These are phyloP conservation scores for Struthidea cinerea DNA, from an alignment of 2,113 vertebrate genomes.

Conservation along the genomic window DNA sequence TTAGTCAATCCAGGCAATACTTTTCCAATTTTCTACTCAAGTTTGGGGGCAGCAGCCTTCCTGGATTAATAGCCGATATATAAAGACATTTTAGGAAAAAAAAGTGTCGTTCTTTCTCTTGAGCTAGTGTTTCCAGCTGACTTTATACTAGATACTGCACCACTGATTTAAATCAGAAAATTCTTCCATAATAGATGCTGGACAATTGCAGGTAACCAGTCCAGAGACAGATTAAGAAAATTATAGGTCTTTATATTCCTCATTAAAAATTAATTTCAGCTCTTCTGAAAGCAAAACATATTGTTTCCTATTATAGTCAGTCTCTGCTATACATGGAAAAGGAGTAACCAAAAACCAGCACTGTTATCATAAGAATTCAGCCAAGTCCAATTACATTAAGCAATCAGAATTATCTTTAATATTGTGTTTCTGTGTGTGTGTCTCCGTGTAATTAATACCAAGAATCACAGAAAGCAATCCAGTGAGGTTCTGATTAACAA, in stretches of 20 bases:
- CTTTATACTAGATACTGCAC: neutral
- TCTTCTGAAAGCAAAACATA: neutral
- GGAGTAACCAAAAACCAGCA: neutral
- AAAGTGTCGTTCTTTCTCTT: neutral
- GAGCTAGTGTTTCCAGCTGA: neutral
- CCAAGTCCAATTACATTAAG: neutral
- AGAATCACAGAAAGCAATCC: neutral
- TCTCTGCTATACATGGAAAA: neutral
- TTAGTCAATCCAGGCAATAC: neutral
- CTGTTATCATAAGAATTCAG: neutral
- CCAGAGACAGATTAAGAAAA: neutral
- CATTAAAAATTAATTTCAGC: neutral
- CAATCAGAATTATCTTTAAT: neutral
- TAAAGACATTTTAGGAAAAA: neutral
- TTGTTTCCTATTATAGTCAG: neutral
- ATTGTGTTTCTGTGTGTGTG: neutral
- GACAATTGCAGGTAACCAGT: neutral
- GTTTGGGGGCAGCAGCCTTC: neutral
- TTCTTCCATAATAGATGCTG: neutral
- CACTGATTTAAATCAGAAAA: neutral
- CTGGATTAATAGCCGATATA: neutral
- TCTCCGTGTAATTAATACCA: neutral
- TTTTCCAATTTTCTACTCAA: neutral
- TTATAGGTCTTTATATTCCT: neutral
- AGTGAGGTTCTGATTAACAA: neutral